Conservation (phyloP, 2,888 invertebrate genomes). For the Philaethria dido region DNA sequence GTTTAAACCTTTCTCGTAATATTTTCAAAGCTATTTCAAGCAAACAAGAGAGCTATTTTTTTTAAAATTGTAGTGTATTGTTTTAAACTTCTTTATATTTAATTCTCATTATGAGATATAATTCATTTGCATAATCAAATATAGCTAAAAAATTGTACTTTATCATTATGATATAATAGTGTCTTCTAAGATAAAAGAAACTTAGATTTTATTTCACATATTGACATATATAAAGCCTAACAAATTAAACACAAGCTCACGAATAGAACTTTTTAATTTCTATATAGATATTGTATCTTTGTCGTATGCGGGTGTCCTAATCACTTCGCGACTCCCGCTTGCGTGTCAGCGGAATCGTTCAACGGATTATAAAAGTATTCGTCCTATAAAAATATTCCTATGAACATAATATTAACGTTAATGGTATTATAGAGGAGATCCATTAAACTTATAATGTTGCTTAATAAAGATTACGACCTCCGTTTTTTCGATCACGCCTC, state of each 20-base stretch:
- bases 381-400: slow-evolving; percentile 66
- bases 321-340: slow-evolving; percentile 44
- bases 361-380: slow-evolving; percentile 69
- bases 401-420: slow-evolving; percentile 63
- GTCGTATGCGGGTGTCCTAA: slow-evolving; percentile 45
- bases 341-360: slow-evolving; percentile 66
- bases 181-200: too few relatives aligned
- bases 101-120: too few relatives aligned
- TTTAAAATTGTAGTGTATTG: too few relatives aligned
- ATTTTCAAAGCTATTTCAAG: background rate
- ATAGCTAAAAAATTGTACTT: too few relatives aligned
- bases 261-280: background rate
- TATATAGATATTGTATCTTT: slow-evolving; percentile 4
- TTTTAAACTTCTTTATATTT: background rate
- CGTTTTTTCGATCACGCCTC: slow-evolving; percentile 47
- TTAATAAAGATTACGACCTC: slow-evolving; percentile 64
- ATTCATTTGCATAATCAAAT: too few relatives aligned
- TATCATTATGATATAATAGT: too few relatives aligned
- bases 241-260: too few relatives aligned
- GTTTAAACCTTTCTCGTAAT: background rate
- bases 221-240: too few relatives aligned
- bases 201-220: too few relatives aligned
- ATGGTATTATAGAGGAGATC: slow-evolving; percentile 67
- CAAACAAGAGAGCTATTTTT: too few relatives aligned
- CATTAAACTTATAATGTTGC: slow-evolving; percentile 65